Evolutionary conservation across 2,888 invertebrate genomes (phyloP), one percentile per base, ranked within the genome.

Genomic region (Chymomyza amoena): DNA sequence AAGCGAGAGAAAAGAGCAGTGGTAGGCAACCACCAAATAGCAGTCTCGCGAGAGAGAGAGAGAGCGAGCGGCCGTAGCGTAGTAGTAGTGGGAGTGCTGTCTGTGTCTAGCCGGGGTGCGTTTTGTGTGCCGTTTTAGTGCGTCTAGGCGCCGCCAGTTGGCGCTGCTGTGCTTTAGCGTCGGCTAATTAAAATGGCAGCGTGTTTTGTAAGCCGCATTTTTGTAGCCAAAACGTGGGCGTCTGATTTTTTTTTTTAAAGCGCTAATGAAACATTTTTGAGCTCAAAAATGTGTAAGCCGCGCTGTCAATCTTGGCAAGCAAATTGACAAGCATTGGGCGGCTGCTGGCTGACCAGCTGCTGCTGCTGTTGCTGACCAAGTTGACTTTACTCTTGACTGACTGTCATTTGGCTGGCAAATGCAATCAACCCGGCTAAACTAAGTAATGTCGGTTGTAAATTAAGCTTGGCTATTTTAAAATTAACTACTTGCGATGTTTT

Each of bases 401-500:
- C 39, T 45, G 39, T 45, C 39, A 45, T 13, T 45, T 45, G 39
- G 39, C 39, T 45, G 39, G 39, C 13, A 45, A 45, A 45, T 45
- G 39, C 39, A 45, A 45, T 10, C 39, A 45, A 45, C 39, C 39
- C 39, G 13, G 13, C 39, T 13, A 45, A 45, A 13, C 39, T 45
- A 45, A 45, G 39, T 45, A 45, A 45, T 45, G 39, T 45, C 39
- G 39, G 39, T 45, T 45, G 39, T 36, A 60, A 60, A 28, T 16
- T 60, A 32, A 18, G 54, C 36, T 56, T 59, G 81, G 81, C 77
- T 79, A 85, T 83, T 85, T 83, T 78, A 74, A 83, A 83, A 83
- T 83, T 83, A 83, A 87, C 83, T 82, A 85, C 88, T 87, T 80
- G 72, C 72, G 83, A 83, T 83, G 86, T 83, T 87, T 83, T 87